Base-by-base conservation (phyloP, 2,113 vertebrate genomes). In the Mungos mungo region DNA sequence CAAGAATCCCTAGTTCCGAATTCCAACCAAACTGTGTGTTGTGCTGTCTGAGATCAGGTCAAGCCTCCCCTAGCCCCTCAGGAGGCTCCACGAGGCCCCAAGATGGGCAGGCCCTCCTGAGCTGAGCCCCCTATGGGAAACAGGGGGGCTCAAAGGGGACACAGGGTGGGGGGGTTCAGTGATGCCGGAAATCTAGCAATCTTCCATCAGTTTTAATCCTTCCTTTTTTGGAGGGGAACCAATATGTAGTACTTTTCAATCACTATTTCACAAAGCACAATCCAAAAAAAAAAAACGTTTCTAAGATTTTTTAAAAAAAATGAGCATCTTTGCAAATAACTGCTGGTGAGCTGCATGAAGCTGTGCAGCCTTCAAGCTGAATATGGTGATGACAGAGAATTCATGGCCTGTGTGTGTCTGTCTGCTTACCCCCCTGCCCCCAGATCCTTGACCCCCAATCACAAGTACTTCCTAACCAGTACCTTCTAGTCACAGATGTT, bases 231-330 rank as follows among this genome's bases (percentile, higher is more conserved):
- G 74, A 95, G 12, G 23, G 54, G 69, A 94, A 27, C 65, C 91
- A 80, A 60, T 87, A 87, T 23, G 57, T 86, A 80, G 23, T 35
- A 71, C 60, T 91, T 93, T 76, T 74, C 27, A 52, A 68, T 84
- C 45, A 76, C 41, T 33, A 57, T 90, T 97, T 94, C 92, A 88
- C 76, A 96, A 80, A 88, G 8, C 87, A 95, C 54, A 95, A 69
- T 81, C 14, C 69, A 96, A 81, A 66, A 63, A 63, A 97, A 35
- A 82, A 71, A 54, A 27, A 14, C 0, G 25, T 66, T 96, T 95
- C 77, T 15, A 77, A 92, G 94, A 29, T 6, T 23, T 71, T 71
- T 71, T 47, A 2, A 50, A 63, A 50, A 63, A 80, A 89, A 33
- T 65, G 80, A 35, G 27, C 57, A 45, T 57, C 88, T 81, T 80